Evolutionary conservation across 2,113 vertebrate genomes (phyloP).

Genomic region (Rhizomys pruinosus): DNA sequence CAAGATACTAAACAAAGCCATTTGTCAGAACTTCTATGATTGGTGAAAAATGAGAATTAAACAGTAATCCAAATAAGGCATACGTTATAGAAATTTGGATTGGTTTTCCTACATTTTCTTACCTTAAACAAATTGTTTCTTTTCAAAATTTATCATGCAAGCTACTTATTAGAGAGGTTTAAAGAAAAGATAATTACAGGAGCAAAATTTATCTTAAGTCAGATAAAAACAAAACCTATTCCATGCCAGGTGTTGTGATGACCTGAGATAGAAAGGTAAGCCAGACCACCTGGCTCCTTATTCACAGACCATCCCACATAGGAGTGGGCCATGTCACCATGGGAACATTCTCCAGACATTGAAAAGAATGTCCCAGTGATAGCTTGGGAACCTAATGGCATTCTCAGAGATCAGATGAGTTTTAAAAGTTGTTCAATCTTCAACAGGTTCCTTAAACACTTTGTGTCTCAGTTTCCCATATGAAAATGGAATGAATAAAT

Average conservation of each 20-base stretch:
- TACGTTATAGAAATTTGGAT: background rate
- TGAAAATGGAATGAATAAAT: background rate
- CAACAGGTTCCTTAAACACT: background rate
- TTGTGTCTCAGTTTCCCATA: background rate
- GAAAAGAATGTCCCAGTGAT: background rate
- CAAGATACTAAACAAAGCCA: background rate
- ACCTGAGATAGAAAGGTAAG: background rate
- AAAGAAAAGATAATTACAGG: background rate
- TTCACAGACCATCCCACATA: background rate
- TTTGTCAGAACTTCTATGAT: background rate
- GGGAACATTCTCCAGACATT: background rate
- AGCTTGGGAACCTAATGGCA: background rate
- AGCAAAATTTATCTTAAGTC: background rate
- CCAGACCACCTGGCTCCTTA: background rate
- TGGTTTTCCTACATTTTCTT: background rate
- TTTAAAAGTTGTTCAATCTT: background rate
- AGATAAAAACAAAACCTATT: background rate
- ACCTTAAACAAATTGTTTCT: background rate
- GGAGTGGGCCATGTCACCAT: background rate
- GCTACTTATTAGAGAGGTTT: background rate
- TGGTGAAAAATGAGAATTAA: conserved; percentile 23
- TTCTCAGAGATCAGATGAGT: background rate
- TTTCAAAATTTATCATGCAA: conserved; percentile 18
- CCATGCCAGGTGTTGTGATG: background rate
- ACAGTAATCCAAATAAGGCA: background rate